Evolutionary conservation across 2,888 invertebrate species (phyloP), one percentile per base, ranked within the genome.

Genomic region (Napeogenes inachia): DNA sequence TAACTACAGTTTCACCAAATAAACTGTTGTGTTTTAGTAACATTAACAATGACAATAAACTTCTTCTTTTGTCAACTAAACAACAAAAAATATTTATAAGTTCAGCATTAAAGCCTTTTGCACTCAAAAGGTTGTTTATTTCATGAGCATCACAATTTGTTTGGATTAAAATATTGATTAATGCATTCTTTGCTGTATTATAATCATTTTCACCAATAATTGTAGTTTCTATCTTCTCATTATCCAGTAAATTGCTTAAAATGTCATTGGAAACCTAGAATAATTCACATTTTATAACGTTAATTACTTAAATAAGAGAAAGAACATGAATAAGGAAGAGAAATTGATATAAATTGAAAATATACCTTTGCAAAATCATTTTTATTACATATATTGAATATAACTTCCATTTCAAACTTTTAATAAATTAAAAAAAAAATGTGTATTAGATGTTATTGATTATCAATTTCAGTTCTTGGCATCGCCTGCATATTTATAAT

Each of bases 21-120:
- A 13, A 64, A 72, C 82, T 80, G 57, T 79, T 83, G 46, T 78
- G 72, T 50, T 76, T 65, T 63, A 77, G 70, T 2, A 86, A 67
- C 56, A 74, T 73, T 54, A 74, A 70, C 66, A 75, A 75, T 10
- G 84, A 62, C 35, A 85, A 59, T 65, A 77, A 72, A 2, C 68
- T 70, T 67, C 76, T 79, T 55, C 71, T 75, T 12, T 70, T 74
- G 62, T 76, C 72, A 38, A 85, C 54, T 42, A 74, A 60, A 13
- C 65, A 67, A 8, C 62, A 10, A 47, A 84, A 76, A 42, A 54
- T 68, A 46, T 68, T 53, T 2, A 76, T 56, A 71, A 74, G 80
- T 13, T 77, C 73, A 63, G 67, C 55, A n/a, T 75, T 68, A 73
- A 73, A 79, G 10, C 64, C 68, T 62, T 73, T 80, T 10, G 54